phyloP scores from a whole-genome alignment of 2,888 invertebrate genomes.

The Tortrix viridana region DNA sequence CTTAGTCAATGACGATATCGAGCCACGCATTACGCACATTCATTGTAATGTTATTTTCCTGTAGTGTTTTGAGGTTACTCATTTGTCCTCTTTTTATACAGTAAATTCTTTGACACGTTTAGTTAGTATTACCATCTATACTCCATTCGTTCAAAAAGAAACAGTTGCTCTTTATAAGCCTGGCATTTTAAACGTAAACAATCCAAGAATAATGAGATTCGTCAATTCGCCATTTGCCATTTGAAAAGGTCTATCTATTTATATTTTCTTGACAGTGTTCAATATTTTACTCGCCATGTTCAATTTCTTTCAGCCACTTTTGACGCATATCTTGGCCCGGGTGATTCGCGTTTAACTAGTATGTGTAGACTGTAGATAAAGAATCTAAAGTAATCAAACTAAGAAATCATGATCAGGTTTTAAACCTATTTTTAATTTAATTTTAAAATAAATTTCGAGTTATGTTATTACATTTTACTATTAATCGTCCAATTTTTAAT shows the following conservation, averaged over 20 bases:
- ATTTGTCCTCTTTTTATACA: neutral
- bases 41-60: conserved; percentile 6
- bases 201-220: conserved; percentile 13
- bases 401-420: too few species aligned
- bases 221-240: neutral
- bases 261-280: too few species aligned
- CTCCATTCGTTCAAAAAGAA: conserved; percentile 42
- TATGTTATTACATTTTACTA: too few species aligned
- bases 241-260: neutral
- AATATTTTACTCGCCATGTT: too few species aligned
- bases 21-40: neutral
- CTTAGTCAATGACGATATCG: conserved; percentile 28
- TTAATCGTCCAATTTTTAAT: too few species aligned
- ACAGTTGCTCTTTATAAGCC: conserved; percentile 9
- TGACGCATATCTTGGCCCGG: too few species aligned
- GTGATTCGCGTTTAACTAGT: too few species aligned
- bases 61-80: neutral
- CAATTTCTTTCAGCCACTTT: neutral
- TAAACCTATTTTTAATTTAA: too few species aligned
- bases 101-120: neutral
- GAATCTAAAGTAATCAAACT: too few species aligned
- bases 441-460: too few species aligned
- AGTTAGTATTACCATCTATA: conserved; percentile 35
- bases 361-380: too few species aligned
- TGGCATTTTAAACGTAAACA: conserved; percentile 14